Percentiles rank a stretch among this genome's conserved stretches.
Evolutionary conservation across 2,113 vertebrate genomes (phyloP).

Genomic region (Etheostoma cragini): DNA sequence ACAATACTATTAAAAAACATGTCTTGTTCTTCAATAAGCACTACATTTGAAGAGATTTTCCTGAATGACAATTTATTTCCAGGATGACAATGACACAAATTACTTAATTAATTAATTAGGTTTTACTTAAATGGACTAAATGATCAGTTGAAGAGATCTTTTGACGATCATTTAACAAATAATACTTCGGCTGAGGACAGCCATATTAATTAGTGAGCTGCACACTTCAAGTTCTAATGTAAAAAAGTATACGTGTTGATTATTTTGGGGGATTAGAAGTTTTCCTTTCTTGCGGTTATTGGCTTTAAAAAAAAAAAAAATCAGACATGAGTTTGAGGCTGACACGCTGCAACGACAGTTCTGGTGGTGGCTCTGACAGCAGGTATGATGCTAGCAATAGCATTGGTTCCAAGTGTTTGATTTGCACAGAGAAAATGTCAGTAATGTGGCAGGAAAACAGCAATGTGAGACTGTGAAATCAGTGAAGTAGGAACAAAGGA

Average conservation of each 20-base stretch:
- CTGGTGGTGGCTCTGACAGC: slow-evolving; percentile 10
- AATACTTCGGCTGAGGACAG: not conserved
- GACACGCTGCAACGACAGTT: slow-evolving; percentile 7
- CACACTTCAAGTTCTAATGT: slow-evolving; percentile 12
- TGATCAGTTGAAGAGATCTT: slow-evolving; percentile 38
- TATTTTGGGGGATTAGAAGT: not conserved
- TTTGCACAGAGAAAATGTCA: slow-evolving; percentile 5
- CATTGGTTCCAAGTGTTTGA: not conserved
- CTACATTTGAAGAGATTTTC: not conserved
- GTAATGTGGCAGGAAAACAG: not conserved
- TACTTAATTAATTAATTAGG: no score
- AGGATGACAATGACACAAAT: not conserved
- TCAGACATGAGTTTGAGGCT: not conserved
- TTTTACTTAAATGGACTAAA: slow-evolving; percentile 41
- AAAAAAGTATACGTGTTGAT: not conserved
- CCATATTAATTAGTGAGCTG: not conserved
- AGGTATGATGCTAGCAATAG: slow-evolving; percentile 2
- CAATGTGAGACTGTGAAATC: not conserved
- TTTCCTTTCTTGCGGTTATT: not conserved
- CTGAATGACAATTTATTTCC: not conserved
- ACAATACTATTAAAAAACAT: not conserved
- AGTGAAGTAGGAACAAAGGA: not conserved
- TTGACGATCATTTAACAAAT: slow-evolving; percentile 25
- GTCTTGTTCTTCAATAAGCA: slow-evolving; percentile 8
- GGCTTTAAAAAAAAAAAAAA: not conserved